Base-by-base conservation (phyloP, 2,797 vertebrate genomes). In the Rhincodon typus region DNA sequence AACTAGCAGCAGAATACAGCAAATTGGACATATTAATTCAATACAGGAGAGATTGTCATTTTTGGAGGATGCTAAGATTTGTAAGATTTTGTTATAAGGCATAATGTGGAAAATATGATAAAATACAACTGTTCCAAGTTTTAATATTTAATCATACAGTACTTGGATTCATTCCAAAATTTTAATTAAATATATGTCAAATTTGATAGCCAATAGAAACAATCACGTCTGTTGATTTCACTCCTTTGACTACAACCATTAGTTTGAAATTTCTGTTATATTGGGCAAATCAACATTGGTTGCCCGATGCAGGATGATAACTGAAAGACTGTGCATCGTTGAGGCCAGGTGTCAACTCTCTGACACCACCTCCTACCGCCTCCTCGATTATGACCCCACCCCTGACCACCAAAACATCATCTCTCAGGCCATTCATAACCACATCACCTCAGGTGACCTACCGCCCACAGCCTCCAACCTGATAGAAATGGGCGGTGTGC, bases 251-350 rank as follows among this genome's bases (percentile, higher is more conserved):
- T 38, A 42, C n/a, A n/a, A 12, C 69, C 19, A 72, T 94, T 94
- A 17, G 30, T 93, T 67, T 66, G 88, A 30, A 91, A 91, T 91
- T 67, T 93, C n/a, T 93, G n/a, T 93, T 42, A 21, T 38, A 90
- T 57, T 93, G 90, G n/a, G 62, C 21, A 93, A 67, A 93, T 62
- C 34, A 67, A 19, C 23, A 2, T 93, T 10, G n/a, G n/a, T 67
- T 93, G 66, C 17, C 90, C 25, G 90, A 42, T 38, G 19, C 34
- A 67, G 67, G 53, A n/a, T 30, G 3, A 34, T 17, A 57, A 88
- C 21, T 50, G 1, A 25, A 46, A 42, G 46, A 86, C 5, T 66
- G 88, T 21, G 66, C 23, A 91, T n/a, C 62, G 57, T 7, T 21
- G 57, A 50, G 46, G 46, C 46, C 46, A 50, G 46, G 4, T 3